Evolutionary conservation across 2,888 invertebrate species (phyloP).

Genomic region (Catonia carolina): DNA sequence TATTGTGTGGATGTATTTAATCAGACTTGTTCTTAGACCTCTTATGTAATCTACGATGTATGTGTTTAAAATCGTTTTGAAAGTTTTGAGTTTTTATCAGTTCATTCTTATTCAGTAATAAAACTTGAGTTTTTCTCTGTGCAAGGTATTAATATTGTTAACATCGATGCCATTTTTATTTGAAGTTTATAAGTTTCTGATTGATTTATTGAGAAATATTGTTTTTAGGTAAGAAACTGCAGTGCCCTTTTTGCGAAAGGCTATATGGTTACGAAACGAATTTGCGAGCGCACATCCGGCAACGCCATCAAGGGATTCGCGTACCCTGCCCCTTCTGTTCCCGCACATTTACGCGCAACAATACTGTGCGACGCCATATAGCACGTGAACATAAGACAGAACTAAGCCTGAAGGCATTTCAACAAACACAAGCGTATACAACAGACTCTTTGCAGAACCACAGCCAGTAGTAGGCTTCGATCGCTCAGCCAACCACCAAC

Average conservation of each 20-base stretch:
- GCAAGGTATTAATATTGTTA: too few species aligned
- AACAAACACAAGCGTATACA: conserved; percentile 45
- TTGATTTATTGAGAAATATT: conserved; percentile 23
- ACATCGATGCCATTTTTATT: too few species aligned
- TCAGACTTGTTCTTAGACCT: too few species aligned
- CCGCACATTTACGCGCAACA: conserved; percentile 86
- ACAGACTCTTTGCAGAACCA: conserved; percentile 53
- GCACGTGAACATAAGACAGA: conserved; percentile 81
- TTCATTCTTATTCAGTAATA: too few species aligned
- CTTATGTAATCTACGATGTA: too few species aligned
- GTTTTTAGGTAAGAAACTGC: conserved; percentile 76
- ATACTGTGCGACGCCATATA: conserved; percentile 84
- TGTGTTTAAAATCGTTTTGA: too few species aligned
- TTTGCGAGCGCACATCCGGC: conserved; percentile 82
- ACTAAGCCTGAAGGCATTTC: conserved; percentile 58
- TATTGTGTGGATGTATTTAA: too few species aligned
- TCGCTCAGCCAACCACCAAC: conserved; percentile 11
- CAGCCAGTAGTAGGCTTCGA: conserved; percentile 48
- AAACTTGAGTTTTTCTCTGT: too few species aligned
- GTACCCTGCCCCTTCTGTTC: conserved; percentile 88
- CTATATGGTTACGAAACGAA: conserved; percentile 91
- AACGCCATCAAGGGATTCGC: conserved; percentile 85
- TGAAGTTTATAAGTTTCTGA: not conserved
- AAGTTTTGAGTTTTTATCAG: too few species aligned
- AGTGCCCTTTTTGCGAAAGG: conserved; percentile 88